Evolutionary conservation across 2,797 vertebrate genomes (phyloP), one percentile per base, ranked within the genome.

Genomic region (Sebastes alutus): DNA sequence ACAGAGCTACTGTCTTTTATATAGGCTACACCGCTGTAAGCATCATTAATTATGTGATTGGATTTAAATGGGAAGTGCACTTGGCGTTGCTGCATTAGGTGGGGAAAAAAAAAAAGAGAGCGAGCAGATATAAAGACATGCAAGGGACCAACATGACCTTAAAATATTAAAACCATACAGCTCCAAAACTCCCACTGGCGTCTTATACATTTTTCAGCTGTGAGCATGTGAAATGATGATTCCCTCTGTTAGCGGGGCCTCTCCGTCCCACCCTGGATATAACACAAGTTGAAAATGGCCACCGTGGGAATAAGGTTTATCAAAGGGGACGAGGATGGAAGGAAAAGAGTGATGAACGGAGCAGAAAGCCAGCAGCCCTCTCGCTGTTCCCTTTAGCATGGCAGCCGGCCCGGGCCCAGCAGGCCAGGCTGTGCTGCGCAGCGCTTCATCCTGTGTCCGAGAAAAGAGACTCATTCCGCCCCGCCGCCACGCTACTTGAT

Each of bases 21-120:
- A 77, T 63, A 83, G 82, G 78, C 86, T 71, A 72, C 87, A 62
- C 71, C 60, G 75, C 89, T 85, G 70, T 84, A 85, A 69, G 86
- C 87, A 80, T 89, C 90, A 91, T 94, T 95, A 93, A 93, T 95
- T 86, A 93, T 92, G 87, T 90, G 93, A 93, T 92, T 90, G 86
- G 86, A 93, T 91, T 89, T 78, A 72, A 89, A 88, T 78, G 74
- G 83, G 90, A 79, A 84, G 84, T 46, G 69, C 85, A 65, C 73
- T 74, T 59, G 70, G 35, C 58, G 23, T 64, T 30, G 64, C 81
- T 73, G 81, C 81, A 76, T 73, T 78, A 82, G 82, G 84, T n/a
- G 60, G 49, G 64, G 64, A 32, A 20, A 68, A 67, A 20, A 68
- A 67, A 67, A 73, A 69, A 63, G 64, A 75, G 16, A 81, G 77